These are phyloP conservation scores for Shinisaurus crocodilurus DNA, from an alignment of 2,113 vertebrate species.

Conservation along the genomic window DNA sequence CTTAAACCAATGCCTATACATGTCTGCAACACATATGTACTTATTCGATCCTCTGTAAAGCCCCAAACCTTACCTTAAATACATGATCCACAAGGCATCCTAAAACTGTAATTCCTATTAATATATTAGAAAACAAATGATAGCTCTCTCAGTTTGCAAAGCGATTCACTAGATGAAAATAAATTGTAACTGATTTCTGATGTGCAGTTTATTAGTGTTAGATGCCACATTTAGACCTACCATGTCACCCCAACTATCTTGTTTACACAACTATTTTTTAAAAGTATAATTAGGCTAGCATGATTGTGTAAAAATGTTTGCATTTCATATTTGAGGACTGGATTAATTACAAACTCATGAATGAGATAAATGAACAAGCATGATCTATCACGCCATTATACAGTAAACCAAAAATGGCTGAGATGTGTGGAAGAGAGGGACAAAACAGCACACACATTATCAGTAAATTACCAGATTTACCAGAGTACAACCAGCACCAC, in stretches of 20 bases:
- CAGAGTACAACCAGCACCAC: slow-evolving; percentile 87
- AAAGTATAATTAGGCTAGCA: slow-evolving; percentile 35
- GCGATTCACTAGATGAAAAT: not conserved
- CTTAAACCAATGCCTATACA: not conserved
- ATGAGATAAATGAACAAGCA: slow-evolving; percentile 38
- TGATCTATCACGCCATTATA: slow-evolving; percentile 46
- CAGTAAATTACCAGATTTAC: slow-evolving; percentile 87
- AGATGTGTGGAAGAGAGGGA: slow-evolving; percentile 54
- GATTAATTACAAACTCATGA: slow-evolving; percentile 47
- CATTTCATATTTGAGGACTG: slow-evolving; percentile 22
- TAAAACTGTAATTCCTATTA: not conserved
- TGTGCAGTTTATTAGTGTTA: too few species aligned
- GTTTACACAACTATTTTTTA: slow-evolving; percentile 8
- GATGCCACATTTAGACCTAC: not conserved
- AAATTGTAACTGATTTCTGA: not conserved
- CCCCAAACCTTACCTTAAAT: not conserved
- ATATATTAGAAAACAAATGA: not conserved
- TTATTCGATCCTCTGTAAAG: not conserved
- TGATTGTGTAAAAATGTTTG: not conserved
- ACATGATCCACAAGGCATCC: not conserved
- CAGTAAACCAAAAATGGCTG: slow-evolving; percentile 59
- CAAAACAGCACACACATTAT: slow-evolving; percentile 62
- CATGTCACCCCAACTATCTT: not conserved
- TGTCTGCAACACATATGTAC: not conserved
- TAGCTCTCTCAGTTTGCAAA: not conserved